phyloP scores from a whole-genome alignment of 2,888 invertebrate species.

The Ormyrus nitidulus region DNA sequence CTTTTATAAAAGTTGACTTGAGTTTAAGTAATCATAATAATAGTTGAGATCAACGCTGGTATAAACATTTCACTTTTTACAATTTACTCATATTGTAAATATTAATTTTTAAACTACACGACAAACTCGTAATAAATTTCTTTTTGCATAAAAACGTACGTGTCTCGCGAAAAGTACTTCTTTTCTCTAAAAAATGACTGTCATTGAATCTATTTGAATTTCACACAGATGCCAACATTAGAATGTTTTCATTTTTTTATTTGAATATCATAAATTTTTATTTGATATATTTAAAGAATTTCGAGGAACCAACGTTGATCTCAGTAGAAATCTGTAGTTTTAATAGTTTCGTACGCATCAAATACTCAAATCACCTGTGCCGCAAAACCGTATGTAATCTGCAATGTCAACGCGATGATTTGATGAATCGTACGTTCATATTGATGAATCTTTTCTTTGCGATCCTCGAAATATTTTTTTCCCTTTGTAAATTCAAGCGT shows the following conservation, averaged over 20 bases:
- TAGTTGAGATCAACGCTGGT: slow-evolving; percentile 22
- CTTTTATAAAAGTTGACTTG: not conserved
- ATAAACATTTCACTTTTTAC: not conserved
- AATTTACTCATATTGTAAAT: slow-evolving; percentile 33
- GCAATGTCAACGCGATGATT: slow-evolving; percentile 11
- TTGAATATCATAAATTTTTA: too few relatives aligned
- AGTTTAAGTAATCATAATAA: not conserved
- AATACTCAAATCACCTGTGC: slow-evolving; percentile 5
- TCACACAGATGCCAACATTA: not conserved
- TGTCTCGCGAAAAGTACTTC: too few relatives aligned
- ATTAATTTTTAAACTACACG: not conserved
- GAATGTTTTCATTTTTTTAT: too few relatives aligned
- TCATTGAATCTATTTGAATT: slow-evolving; percentile 22
- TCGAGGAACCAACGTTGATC: slow-evolving; percentile 21
- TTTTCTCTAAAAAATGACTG: slow-evolving; percentile 34
- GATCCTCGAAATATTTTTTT: not conserved
- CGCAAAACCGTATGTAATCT: too few relatives aligned
- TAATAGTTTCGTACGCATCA: not conserved
- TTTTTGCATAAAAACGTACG: too few relatives aligned
- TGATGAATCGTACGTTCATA: slow-evolving; percentile 6
- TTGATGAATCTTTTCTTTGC: not conserved
- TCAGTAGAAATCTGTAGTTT: too few relatives aligned
- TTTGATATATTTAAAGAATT: not conserved
- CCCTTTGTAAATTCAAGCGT: not conserved
- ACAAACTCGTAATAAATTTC: too few relatives aligned